Percentiles rank a stretch among this genome's conserved stretches.
Evolutionary conservation across 1,140 invertebrate genomes (phyloP).

Genomic region (Drosophila nasuta): DNA sequence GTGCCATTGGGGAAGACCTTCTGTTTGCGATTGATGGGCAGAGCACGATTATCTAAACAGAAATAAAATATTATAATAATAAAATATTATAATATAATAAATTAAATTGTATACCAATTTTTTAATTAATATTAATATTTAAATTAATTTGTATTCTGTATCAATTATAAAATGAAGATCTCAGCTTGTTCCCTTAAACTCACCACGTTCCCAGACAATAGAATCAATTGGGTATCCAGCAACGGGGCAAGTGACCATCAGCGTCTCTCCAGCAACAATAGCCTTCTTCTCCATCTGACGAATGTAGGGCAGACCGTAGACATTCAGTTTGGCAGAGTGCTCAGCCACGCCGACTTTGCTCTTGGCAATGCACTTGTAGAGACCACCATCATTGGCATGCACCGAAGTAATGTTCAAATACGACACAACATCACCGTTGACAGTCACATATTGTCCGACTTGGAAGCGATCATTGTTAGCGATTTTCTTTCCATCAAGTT

Average conservation of each 20-base stretch:
- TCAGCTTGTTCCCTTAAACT: conserved; percentile 12
- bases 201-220: conserved; percentile 95
- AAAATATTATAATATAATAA: not conserved
- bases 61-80: not conserved
- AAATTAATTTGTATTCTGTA: too few relatives aligned
- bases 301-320: conserved; percentile 96
- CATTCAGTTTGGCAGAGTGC: conserved; percentile 94
- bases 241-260: conserved; percentile 95
- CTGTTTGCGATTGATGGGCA: conserved; percentile 98
- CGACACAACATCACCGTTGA: conserved; percentile 96
- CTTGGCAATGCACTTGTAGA: conserved; percentile 95
- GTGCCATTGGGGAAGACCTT: conserved; percentile 97
- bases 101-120: not conserved
- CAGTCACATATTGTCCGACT: conserved; percentile 94
- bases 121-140: not conserved
- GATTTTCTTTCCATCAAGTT: conserved; percentile 94
- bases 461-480: conserved; percentile 91
- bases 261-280: conserved; percentile 95
- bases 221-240: conserved; percentile 97
- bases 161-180: too few relatives aligned
- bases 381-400: conserved; percentile 96
- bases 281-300: conserved; percentile 97
- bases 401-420: conserved; percentile 97
- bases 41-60: conserved; percentile 86
- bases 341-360: conserved; percentile 96